These are phyloP conservation scores for Bradypodion pumilum DNA, from an alignment of 2,797 vertebrate species.

Conservation along the genomic window DNA sequence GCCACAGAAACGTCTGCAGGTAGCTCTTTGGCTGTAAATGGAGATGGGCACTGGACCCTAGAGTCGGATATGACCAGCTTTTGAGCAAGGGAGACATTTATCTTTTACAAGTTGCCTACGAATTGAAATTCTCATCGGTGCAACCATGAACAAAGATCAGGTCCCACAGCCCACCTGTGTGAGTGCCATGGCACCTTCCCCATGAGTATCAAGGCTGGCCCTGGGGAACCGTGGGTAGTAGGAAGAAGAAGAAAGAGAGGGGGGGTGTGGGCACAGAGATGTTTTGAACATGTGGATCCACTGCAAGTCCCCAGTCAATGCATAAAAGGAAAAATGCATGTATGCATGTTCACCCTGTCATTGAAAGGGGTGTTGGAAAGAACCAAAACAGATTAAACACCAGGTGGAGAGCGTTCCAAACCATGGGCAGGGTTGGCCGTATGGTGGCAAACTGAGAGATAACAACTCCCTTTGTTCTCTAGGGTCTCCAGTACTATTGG, in stretches of 20 bases:
- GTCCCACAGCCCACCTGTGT: background rate
- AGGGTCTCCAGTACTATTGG: too few species aligned
- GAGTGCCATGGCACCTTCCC: background rate
- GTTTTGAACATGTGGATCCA: background rate
- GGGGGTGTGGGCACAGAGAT: background rate
- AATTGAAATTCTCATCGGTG: conserved; percentile 31
- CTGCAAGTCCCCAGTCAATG: background rate
- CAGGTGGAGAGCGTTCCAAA: background rate
- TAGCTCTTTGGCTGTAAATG: too few species aligned
- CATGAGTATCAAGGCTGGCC: conserved; percentile 13
- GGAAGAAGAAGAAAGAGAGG: background rate
- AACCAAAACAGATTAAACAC: background rate
- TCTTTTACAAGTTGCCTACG: background rate
- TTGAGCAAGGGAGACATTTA: too few species aligned
- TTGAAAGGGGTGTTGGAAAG: background rate
- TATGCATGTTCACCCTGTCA: background rate
- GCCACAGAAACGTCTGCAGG: too few species aligned
- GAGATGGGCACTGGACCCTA: too few species aligned
- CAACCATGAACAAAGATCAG: conserved; percentile 18
- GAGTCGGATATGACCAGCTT: too few species aligned
- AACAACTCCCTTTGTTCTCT: too few species aligned
- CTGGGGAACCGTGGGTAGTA: too few species aligned
- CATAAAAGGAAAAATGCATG: background rate
- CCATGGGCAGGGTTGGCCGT: background rate
- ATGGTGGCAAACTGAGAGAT: background rate